Percentiles rank a stretch among this genome's conserved stretches.
These are phyloP conservation scores for Lobophora halterata DNA, from an alignment of 2,888 invertebrate genomes.

Conservation along the genomic window DNA sequence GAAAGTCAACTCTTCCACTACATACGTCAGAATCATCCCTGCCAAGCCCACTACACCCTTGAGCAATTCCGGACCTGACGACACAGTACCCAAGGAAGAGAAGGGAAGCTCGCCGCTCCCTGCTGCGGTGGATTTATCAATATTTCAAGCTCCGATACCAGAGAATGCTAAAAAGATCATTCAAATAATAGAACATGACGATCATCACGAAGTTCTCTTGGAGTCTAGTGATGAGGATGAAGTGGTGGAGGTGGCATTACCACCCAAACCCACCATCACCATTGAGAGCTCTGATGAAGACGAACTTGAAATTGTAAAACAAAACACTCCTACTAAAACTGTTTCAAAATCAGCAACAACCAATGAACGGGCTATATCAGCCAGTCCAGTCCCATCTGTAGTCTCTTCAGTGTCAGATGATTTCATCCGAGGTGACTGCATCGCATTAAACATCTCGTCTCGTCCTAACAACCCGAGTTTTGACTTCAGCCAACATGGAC, in stretches of 20 bases:
- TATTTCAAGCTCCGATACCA: constrained; percentile 58
- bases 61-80: constrained; percentile 30
- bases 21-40: too few species aligned
- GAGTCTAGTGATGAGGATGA: constrained; percentile 75
- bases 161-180: constrained; percentile 53
- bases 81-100: constrained; percentile 52
- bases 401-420: constrained; percentile 76
- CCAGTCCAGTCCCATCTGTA: constrained; percentile 73
- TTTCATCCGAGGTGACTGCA: constrained; percentile 72
- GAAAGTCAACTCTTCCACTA: constrained; percentile 9
- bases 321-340: constrained; percentile 32
- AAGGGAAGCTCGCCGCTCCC: constrained; percentile 36
- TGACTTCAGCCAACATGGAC: constrained; percentile 74
- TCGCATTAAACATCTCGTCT: constrained; percentile 73
- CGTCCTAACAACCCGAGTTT: constrained; percentile 62
- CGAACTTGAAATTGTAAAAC: constrained; percentile 47
- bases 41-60: constrained; percentile 23
- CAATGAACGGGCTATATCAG: constrained; percentile 52
- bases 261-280: constrained; percentile 71
- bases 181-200: constrained; percentile 60
- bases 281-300: constrained; percentile 77
- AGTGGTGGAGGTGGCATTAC: constrained; percentile 69
- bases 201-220: constrained; percentile 45
- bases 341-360: constrained; percentile 26
- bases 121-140: constrained; percentile 46